Evolutionary conservation across 2,888 invertebrate species (phyloP).

Genomic region (Alviniconcha strummeri): DNA sequence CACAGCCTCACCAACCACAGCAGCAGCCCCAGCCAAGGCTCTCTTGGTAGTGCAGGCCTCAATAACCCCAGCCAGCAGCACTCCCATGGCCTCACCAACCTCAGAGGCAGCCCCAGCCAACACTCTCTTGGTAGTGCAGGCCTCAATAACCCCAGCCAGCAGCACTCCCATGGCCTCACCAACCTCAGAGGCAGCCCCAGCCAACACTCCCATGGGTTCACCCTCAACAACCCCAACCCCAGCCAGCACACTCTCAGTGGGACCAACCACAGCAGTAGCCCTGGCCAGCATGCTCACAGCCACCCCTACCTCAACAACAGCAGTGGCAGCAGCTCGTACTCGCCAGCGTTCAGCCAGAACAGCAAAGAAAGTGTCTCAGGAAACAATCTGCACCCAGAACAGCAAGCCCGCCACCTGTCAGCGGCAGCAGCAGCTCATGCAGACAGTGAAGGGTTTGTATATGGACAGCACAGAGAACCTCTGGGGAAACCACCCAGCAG

Average conservation of each 20-base stretch:
- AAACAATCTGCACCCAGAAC: not conserved
- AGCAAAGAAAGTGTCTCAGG: not conserved
- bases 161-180: too few species aligned
- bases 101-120: too few species aligned
- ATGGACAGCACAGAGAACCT: slow-evolving; percentile 14
- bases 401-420: not conserved
- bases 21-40: too few species aligned
- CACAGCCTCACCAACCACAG: too few species aligned
- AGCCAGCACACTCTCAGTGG: too few species aligned
- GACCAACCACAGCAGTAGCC: too few species aligned
- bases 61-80: not conserved
- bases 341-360: slow-evolving; percentile 6
- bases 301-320: slow-evolving; percentile 5
- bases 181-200: too few species aligned
- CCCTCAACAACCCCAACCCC: too few species aligned
- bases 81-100: not conserved
- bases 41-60: too few species aligned
- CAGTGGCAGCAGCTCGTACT: slow-evolving; percentile 1
- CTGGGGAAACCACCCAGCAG: not conserved
- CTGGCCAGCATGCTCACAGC: not conserved
- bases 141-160: too few species aligned
- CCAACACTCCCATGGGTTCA: too few species aligned
- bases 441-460: slow-evolving; percentile 12
- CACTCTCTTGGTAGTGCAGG: too few species aligned
- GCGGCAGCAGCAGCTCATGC: not conserved